Evolutionary conservation across 1,140 invertebrate species (phyloP), one percentile per base, ranked within the genome.

Genomic region (Gonatopus flavifemur): DNA sequence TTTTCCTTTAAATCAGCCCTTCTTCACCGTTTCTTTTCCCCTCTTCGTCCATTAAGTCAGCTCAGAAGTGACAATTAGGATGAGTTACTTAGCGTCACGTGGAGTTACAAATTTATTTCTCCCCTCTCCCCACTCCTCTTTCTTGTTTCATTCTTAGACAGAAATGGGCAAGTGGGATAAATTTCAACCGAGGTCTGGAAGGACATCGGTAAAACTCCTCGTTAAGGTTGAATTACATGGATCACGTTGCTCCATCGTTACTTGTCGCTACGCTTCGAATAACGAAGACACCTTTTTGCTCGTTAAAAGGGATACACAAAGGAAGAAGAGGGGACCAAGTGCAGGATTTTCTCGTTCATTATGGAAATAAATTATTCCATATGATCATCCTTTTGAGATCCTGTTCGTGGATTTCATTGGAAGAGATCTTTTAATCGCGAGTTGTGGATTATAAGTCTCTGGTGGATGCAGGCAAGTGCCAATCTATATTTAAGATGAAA

Each of bases 221-320:
- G 43, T 60, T 48, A 43, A 51, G 60, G 18, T 64, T 54, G 41
- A 38, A 50, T 64, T 64, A 64, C 62, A 54, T 2, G 45, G 60
- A 57, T 64, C 60, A 20, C 25, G 45, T 64, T 64, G 38, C 62
- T 16, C 15, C 45, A 35, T 62, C 59, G 53, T 62, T 54, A 53
- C 35, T 43, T 39, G 36, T 30, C n/a, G 36, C 25, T 7, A 7
- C 35, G 24, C 40, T n/a, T n/a, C n/a, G n/a, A 46, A 59, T 66
- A 66, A 64, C 54, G 62, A 65, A 60, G 53, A 52, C 36, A 37
- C 15, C 46, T 55, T 67, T 67, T 62, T 51, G 49, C 64, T 69
- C 60, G 55, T 67, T 67, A 66, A 55, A 49, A 48, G 43, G 47
- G 32, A 19, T 28, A 48, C 18, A 15, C n/a, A 24, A n/a, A 24